Evolutionary conservation across 2,797 vertebrate genomes (phyloP), one percentile per base, ranked within the genome.

Genomic region (Ctenosaura bakeri): DNA sequence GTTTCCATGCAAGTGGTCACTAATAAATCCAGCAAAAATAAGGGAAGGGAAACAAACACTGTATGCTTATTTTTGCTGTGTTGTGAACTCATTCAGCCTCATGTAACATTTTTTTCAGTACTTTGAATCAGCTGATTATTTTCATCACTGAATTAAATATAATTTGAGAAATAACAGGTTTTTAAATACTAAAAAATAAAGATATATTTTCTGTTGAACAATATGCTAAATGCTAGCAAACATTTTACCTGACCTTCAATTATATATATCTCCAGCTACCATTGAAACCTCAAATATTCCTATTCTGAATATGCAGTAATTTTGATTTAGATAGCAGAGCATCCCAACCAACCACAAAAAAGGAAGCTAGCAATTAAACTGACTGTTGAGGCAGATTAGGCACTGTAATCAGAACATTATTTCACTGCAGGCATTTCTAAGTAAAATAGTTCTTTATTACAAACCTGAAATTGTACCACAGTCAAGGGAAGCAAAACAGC

Each of bases 211-310:
- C 62, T 56, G 38, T 35, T 56, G 59, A 46, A 56, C 18, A 42
- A 56, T 35, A 78, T 86, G 13, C 56, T 66, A 62, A 77, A 86
- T 71, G 20, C 64, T 83, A 32, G 62, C 64, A 52, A 29, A 7
- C 38, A 66, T 32, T 74, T 5, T 14, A 83, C 52, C 24, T 66
- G 69, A 71, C 42, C 32, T 3, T 69, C 42, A 77, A 78, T 50
- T 83, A 54, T 83, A 54, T 83, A 77, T 54, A 74, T 76, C 86
- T 93, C 73, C 88, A 92, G 84, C 29, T 74, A 59, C 76, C 88
- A 88, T 86, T 91, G 82, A 91, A 95, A 92, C 83, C 91, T 92
- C 88, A 91, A 86, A 89, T 54, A 91, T 89, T 92, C 89, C 64
- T 74, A 87, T 93, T 92, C 92, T 89, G 94, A 90, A 89, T 26